Conservation (phyloP, 2,888 invertebrate species). For the Quadroppia sp. region DNA sequence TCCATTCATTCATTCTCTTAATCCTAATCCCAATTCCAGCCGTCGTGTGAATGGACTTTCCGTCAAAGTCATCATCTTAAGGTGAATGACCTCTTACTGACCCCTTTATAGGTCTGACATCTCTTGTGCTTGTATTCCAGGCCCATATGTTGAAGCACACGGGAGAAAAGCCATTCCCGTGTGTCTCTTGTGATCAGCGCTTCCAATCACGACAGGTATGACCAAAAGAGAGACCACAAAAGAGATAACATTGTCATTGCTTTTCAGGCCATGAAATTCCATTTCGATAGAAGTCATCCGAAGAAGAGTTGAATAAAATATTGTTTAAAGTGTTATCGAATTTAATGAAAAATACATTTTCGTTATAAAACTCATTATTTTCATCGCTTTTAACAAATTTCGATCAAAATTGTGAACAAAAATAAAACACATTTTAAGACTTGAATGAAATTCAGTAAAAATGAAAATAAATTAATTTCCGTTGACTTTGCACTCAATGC, state of each 20-base stretch:
- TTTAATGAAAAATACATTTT: no score
- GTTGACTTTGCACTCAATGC: neutral
- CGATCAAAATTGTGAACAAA: no score
- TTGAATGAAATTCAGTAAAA: neutral
- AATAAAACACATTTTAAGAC: no score
- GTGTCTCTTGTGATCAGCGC: neutral
- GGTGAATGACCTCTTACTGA: neutral
- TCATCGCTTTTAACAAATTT: no score
- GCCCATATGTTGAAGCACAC: slow-evolving; percentile 16
- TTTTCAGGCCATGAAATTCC: slow-evolving; percentile 22
- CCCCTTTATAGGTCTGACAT: no score
- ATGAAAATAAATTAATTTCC: slow-evolving; percentile 23
- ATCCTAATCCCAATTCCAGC: no score
- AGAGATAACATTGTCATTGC: no score
- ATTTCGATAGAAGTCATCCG: slow-evolving; percentile 24
- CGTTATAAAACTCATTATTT: no score
- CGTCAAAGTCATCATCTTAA: slow-evolving; percentile 19
- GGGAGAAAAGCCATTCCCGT: slow-evolving; percentile 15
- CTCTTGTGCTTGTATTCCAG: no score
- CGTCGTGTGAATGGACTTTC: slow-evolving; percentile 21
- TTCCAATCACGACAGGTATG: slow-evolving; percentile 24
- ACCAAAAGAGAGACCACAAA: no score
- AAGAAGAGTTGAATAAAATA: neutral
- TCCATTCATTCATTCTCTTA: no score
- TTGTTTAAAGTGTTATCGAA: no score